These are phyloP conservation scores for Notocelia uddmanniana DNA, from an alignment of 2,888 invertebrate species.

Conservation along the genomic window DNA sequence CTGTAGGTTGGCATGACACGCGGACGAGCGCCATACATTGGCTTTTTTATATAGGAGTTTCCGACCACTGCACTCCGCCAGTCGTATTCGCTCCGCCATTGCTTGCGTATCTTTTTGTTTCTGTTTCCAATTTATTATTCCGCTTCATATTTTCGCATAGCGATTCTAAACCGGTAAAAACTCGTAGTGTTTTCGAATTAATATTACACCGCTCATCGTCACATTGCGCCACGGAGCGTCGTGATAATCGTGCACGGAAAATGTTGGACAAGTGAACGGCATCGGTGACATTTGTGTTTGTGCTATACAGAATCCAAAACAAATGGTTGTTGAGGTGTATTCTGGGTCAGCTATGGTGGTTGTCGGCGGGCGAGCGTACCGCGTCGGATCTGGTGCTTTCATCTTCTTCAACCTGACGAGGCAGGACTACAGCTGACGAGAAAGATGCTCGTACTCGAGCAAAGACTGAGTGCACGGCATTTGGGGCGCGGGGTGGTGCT, in stretches of 20 bases:
- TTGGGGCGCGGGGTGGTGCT: constrained; percentile 73
- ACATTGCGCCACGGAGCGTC: constrained; percentile 21
- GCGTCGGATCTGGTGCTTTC: constrained; percentile 76
- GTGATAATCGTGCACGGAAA: constrained; percentile 56
- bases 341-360: constrained; percentile 79
- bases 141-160: constrained; percentile 53
- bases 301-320: constrained; percentile 58
- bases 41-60: too few species aligned
- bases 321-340: constrained; percentile 77
- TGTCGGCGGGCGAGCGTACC: constrained; percentile 67
- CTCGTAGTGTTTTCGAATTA: constrained; percentile 34
- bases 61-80: constrained; percentile 70
- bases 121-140: constrained; percentile 59
- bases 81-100: constrained; percentile 66
- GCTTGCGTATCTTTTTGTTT: constrained; percentile 59
- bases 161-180: constrained; percentile 38
- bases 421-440: constrained; percentile 84
- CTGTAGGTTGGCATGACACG: constrained; percentile 68
- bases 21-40: constrained; percentile 79
- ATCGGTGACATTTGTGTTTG: constrained; percentile 50
- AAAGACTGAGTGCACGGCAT: constrained; percentile 77
- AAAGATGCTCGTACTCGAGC: constrained; percentile 83
- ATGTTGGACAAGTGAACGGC: constrained; percentile 81
- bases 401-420: constrained; percentile 81
- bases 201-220: neutral